Percentiles rank a stretch among this genome's conserved stretches.
These are phyloP conservation scores for Drosophila rufa DNA, from an alignment of 1,140 invertebrate species.

Conservation along the genomic window DNA sequence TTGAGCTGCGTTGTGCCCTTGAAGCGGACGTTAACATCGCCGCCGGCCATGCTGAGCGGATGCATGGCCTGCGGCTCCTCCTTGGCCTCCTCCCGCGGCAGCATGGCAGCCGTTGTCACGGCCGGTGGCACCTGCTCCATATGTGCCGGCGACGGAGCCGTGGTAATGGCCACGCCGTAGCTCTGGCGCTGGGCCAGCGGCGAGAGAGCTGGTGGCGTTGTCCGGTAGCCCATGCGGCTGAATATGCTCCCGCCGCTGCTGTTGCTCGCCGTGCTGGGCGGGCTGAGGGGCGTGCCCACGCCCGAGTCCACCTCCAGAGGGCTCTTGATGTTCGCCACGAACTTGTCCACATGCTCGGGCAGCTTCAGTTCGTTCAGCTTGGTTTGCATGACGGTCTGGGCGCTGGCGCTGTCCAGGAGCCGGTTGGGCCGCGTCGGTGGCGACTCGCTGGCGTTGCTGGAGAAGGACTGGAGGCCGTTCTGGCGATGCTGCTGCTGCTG, in stretches of 20 bases:
- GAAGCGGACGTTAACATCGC: conserved; percentile 89
- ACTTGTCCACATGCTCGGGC: conserved; percentile 85
- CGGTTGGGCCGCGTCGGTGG: conserved; percentile 75
- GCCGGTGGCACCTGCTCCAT: conserved; percentile 41
- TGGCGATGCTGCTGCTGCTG: conserved; percentile 71
- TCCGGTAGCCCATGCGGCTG: conserved; percentile 81
- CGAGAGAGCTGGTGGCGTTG: conserved; percentile 70
- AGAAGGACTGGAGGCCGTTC: conserved; percentile 31
- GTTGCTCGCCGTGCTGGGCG: conserved; percentile 75
- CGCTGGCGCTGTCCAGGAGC: conserved; percentile 65
- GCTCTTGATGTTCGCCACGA: conserved; percentile 74
- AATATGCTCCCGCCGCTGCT: conserved; percentile 72
- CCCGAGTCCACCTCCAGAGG: conserved; percentile 86
- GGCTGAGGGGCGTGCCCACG: conserved; percentile 86
- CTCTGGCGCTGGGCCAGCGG: conserved; percentile 63
- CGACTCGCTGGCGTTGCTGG: conserved; percentile 23
- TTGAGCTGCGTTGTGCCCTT: conserved; percentile 89
- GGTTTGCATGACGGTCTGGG: conserved; percentile 64
- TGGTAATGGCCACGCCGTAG: conserved; percentile 55
- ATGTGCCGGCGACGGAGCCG: conserved; percentile 35
- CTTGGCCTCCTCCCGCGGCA: conserved; percentile 48
- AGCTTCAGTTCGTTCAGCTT: conserved; percentile 85
- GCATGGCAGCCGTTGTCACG: conserved; percentile 27
- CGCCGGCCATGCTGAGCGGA: conserved; percentile 87
- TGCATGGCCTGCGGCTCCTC: conserved; percentile 85